Base-by-base conservation (phyloP, 35 echinoderm and acorn worm genomes). In the Chiridota heheva region DNA sequence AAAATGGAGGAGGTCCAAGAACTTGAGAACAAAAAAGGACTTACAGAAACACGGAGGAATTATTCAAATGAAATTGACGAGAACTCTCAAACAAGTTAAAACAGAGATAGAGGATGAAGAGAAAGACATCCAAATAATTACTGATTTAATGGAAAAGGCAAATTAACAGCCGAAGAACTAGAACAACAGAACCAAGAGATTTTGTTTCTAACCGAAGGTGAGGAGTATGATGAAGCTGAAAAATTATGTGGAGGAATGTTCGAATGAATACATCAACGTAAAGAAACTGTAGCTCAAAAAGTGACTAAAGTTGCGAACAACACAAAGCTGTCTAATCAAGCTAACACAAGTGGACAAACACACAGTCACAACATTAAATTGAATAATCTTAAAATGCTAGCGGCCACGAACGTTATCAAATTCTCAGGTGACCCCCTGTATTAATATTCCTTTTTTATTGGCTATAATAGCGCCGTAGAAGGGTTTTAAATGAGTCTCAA, bases 361-460 rank as follows among this genome's bases (percentile, higher is more conserved):
- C n/a, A n/a, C n/a, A n/a, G n/a, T n/a, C n/a, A n/a, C n/a, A n/a
- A n/a, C n/a, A n/a, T n/a, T n/a, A n/a, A n/a, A n/a, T n/a, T n/a
- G n/a, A n/a, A n/a, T n/a, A n/a, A n/a, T n/a, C n/a, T n/a, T n/a
- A n/a, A n/a, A n/a, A n/a, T n/a, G n/a, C n/a, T n/a, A n/a, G n/a
- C n/a, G n/a, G n/a, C n/a, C 0, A 36, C 49, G 41, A 78, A 58
- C 25, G 31, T 33, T 4, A 38, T 58, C 53, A 58, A n/a, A n/a
- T n/a, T n/a, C n/a, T n/a, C n/a, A n/a, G 61, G 37, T 78, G 51
- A 78, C 26, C 74, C 74, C 0, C 42, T 60, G 33, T 39, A 78
- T n/a, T 37, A 60, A 24, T 37, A 78, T 78, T 17, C 74, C 48
- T 78, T 78, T 41, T 40, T 78, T 15, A 33, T 7, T 32, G 63